These are phyloP conservation scores for Brienomyrus longianalis DNA, from an alignment of 2,113 vertebrate genomes.

Conservation along the genomic window DNA sequence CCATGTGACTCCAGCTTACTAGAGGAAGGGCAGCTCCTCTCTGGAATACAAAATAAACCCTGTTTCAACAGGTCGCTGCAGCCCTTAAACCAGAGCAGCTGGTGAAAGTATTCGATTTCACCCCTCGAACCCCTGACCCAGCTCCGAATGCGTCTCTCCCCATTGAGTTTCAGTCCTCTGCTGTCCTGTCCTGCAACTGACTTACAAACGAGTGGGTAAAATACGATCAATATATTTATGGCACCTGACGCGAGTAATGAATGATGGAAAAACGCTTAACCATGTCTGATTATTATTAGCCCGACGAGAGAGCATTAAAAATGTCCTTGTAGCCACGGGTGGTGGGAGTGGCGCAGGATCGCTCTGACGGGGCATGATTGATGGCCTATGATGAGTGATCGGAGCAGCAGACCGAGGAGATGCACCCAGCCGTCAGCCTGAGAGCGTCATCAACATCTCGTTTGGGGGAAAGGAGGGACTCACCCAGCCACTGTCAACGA, in stretches of 20 bases:
- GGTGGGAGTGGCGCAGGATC: conserved; percentile 24
- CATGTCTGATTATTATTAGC: conserved; percentile 39
- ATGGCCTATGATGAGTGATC: conserved; percentile 50
- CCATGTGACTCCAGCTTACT: conserved; percentile 19
- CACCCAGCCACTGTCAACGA: background rate
- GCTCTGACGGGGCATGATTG: conserved; percentile 34
- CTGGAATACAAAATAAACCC: conserved; percentile 35
- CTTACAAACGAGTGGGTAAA: conserved; percentile 26
- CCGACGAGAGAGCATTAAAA: conserved; percentile 40
- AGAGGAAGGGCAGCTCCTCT: conserved; percentile 29
- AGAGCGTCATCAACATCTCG: background rate
- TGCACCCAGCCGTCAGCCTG: conserved; percentile 6
- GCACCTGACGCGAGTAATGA: conserved; percentile 35
- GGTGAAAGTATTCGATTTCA: conserved; percentile 26
- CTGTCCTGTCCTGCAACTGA: background rate
- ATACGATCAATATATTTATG: conserved; percentile 32
- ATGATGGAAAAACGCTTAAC: conserved; percentile 44
- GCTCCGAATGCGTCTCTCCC: conserved; percentile 23
- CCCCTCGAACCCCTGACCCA: background rate
- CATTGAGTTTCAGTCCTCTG: conserved; percentile 17
- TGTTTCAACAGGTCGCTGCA: conserved; percentile 1
- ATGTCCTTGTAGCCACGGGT: conserved; percentile 42
- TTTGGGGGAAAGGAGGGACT: background rate
- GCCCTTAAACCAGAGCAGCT: background rate
- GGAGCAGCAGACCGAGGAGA: conserved; percentile 39